These are phyloP conservation scores for Drosophila siamana DNA, from an alignment of 2,888 invertebrate species.

Conservation along the genomic window DNA sequence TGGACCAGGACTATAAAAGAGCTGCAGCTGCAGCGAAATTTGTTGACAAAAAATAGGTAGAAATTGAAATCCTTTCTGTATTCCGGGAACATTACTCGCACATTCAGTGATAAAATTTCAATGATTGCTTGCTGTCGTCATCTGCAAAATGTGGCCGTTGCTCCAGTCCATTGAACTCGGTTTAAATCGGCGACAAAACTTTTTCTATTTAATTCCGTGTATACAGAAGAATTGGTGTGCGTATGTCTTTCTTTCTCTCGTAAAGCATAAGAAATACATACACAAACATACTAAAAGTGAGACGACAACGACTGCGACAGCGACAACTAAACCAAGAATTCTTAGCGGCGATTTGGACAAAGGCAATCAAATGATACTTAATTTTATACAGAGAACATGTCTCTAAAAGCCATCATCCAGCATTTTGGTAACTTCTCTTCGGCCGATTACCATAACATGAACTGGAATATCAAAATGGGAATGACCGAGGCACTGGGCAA, in stretches of 20 bases:
- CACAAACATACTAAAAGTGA: slow-evolving; percentile 55
- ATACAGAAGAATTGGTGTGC: background rate
- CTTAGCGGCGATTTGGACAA: slow-evolving; percentile 61
- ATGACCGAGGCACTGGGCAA: slow-evolving; percentile 59
- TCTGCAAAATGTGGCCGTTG: background rate
- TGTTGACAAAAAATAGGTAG: background rate
- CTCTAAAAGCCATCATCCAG: slow-evolving; percentile 54
- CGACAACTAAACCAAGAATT: slow-evolving; percentile 41
- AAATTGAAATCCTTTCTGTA: slow-evolving; percentile 58
- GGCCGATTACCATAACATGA: slow-evolving; percentile 74
- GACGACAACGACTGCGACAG: slow-evolving; percentile 39
- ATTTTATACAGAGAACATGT: slow-evolving; percentile 78
- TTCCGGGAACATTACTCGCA: slow-evolving; percentile 35
- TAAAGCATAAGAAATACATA: slow-evolving; percentile 55
- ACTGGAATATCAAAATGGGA: slow-evolving; percentile 70
- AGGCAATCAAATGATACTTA: slow-evolving; percentile 73
- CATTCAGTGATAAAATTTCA: background rate
- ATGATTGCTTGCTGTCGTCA: slow-evolving; percentile 6
- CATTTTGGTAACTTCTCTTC: slow-evolving; percentile 47
- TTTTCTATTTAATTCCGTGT: slow-evolving; percentile 67
- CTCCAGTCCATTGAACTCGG: slow-evolving; percentile 65
- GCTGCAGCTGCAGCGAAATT: slow-evolving; percentile 37
- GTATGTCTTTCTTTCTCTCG: slow-evolving; percentile 58
- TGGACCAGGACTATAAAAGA: slow-evolving; percentile 31
- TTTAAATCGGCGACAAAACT: slow-evolving; percentile 38